Evolutionary conservation across 1,140 invertebrate genomes (phyloP).

Genomic region (Tetranychus urticae): DNA sequence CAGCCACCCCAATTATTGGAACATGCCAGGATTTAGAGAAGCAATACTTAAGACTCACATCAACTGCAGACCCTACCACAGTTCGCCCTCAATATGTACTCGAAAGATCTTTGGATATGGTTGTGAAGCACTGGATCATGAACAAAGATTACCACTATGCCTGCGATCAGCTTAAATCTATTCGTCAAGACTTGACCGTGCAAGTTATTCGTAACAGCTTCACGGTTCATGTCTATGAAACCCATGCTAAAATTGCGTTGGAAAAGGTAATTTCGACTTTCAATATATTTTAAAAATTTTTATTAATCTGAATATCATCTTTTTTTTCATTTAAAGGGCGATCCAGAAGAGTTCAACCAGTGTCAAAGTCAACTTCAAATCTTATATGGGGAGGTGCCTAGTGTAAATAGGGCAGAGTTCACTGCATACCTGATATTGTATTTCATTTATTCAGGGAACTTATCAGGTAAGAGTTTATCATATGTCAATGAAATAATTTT

Average conservation of each 20-base stretch:
- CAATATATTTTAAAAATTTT: background rate
- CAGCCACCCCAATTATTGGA: slow-evolving; percentile 67
- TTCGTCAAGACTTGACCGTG: slow-evolving; percentile 91
- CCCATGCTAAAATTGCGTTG: slow-evolving; percentile 82
- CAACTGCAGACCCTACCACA: slow-evolving; percentile 65
- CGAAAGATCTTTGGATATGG: slow-evolving; percentile 54
- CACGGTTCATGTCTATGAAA: slow-evolving; percentile 91
- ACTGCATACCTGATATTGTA: slow-evolving; percentile 83
- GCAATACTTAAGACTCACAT: slow-evolving; percentile 73
- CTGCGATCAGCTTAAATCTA: slow-evolving; percentile 94
- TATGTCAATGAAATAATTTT: background rate
- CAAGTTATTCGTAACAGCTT: slow-evolving; percentile 83
- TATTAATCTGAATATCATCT: background rate
- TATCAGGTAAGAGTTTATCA: slow-evolving; percentile 41
- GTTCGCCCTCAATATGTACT: slow-evolving; percentile 70
- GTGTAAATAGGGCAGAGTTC: slow-evolving; percentile 62
- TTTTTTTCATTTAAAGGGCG: slow-evolving; percentile 28
- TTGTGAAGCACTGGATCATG: slow-evolving; percentile 64
- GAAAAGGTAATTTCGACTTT: slow-evolving; percentile 36
- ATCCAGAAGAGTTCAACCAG: slow-evolving; percentile 96
- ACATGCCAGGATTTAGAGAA: slow-evolving; percentile 81
- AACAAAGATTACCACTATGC: slow-evolving; percentile 83
- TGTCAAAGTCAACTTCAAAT: slow-evolving; percentile 91
- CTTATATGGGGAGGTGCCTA: slow-evolving; percentile 50
- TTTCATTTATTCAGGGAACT: slow-evolving; percentile 90